Evolutionary conservation across 2,888 invertebrate genomes (phyloP).

Genomic region (Eupeodes luniger): DNA sequence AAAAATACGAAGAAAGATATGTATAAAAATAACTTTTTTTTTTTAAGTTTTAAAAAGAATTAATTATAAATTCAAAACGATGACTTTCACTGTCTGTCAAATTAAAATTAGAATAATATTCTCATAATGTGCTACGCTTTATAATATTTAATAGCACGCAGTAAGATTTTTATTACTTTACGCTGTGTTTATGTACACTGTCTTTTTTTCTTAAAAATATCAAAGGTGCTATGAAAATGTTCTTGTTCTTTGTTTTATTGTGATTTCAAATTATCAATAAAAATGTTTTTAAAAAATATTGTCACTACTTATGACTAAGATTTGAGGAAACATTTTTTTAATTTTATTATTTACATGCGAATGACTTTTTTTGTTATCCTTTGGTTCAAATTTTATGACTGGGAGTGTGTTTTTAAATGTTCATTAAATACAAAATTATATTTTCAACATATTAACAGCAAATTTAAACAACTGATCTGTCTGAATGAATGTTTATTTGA

Average conservation of each 20-base stretch:
- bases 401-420: no score
- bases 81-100: conserved; percentile 35
- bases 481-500: no score
- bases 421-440: no score
- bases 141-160: conserved; percentile 11
- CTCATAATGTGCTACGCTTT: not conserved
- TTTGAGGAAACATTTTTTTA: not conserved
- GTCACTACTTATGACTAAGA: not conserved
- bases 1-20: not conserved
- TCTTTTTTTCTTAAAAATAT: not conserved
- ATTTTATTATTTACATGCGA: not conserved
- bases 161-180: conserved; percentile 9
- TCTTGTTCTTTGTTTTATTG: not conserved
- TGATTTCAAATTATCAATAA: conserved; percentile 1
- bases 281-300: not conserved
- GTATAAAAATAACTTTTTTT: conserved; percentile 10
- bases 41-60: conserved; percentile 3
- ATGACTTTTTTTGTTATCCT: not conserved
- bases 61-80: conserved; percentile 33
- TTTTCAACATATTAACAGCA: no score
- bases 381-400: not conserved
- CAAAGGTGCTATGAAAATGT: not conserved
- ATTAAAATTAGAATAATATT: conserved; percentile 20
- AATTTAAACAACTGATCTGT: no score
- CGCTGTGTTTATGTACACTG: no score